A percentile compares a stretch with the other conserved stretches of the same genome.
Evolutionary conservation across 2,113 vertebrate species (phyloP).

Genomic region (Mohoua ochrocephala): DNA sequence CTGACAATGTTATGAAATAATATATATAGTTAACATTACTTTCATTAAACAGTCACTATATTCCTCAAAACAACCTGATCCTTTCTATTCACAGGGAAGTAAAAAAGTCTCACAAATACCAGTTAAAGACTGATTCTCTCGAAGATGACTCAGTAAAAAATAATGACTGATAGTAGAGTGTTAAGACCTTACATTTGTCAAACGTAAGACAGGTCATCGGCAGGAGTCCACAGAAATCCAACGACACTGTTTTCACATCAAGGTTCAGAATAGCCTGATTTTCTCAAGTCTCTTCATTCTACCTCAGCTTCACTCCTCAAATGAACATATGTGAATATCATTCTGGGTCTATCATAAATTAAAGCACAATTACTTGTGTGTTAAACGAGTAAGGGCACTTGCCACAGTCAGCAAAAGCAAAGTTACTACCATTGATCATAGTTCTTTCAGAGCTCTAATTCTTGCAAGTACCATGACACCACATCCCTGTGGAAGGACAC

Average conservation of each 20-base stretch:
- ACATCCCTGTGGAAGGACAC: not conserved
- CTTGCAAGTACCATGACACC: not conserved
- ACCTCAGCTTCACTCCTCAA: not conserved
- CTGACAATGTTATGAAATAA: slow-evolving; percentile 49
- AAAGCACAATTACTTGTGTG: not conserved
- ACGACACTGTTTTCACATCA: not conserved
- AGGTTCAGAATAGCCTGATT: not conserved
- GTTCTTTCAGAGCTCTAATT: not conserved
- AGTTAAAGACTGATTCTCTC: not conserved
- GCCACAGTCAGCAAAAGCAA: not conserved
- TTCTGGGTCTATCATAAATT: not conserved
- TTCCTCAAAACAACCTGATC: not conserved
- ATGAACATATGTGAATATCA: not conserved
- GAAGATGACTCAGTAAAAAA: not conserved
- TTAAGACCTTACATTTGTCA: not conserved
- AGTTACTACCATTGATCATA: accelerated
- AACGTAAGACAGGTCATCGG: not conserved
- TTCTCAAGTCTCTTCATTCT: not conserved
- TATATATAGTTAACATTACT: not conserved
- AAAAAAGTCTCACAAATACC: not conserved
- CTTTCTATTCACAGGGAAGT: not conserved
- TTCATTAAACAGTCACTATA: not conserved
- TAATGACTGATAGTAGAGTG: not conserved
- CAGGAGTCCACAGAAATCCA: not conserved
- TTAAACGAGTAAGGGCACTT: not conserved